These are phyloP conservation scores for Hoplodrina ambigua DNA, from an alignment of 2,888 invertebrate genomes.

Conservation along the genomic window DNA sequence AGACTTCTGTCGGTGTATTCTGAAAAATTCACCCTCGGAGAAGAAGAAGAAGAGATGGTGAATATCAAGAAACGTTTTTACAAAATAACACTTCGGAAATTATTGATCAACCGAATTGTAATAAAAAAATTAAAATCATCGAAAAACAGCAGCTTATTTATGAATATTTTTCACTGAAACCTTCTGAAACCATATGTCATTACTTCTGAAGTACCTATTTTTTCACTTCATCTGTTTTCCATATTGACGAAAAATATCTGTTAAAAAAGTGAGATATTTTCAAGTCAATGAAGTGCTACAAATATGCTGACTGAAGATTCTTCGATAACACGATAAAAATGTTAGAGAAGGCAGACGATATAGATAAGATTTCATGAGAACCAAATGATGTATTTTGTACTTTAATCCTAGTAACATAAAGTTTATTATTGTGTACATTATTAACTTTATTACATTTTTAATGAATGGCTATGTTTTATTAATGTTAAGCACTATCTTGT, in stretches of 20 bases:
- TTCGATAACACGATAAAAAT: slow-evolving; percentile 34
- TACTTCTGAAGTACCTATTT: too few relatives aligned
- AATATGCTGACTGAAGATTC: slow-evolving; percentile 30
- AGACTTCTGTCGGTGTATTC: too few relatives aligned
- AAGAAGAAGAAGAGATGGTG: too few relatives aligned
- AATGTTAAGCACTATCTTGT: not conserved
- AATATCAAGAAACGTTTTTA: too few relatives aligned
- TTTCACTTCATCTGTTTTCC: not conserved
- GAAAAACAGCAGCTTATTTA: too few relatives aligned
- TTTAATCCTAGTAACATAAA: not conserved
- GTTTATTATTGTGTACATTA: slow-evolving; percentile 9
- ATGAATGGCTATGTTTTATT: not conserved
- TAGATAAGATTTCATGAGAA: slow-evolving; percentile 19
- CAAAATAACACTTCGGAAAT: too few relatives aligned
- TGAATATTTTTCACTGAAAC: too few relatives aligned
- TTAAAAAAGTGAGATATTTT: not conserved
- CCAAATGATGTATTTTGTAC: not conserved
- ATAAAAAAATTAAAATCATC: too few relatives aligned
- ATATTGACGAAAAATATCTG: not conserved
- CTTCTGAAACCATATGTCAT: too few relatives aligned
- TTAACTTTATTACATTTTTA: not conserved
- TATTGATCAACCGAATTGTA: too few relatives aligned
- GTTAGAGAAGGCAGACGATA: slow-evolving; percentile 13
- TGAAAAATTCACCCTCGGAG: too few relatives aligned
- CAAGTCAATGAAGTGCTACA: slow-evolving; percentile 22